These are phyloP conservation scores for Fukomys damarensis DNA, from an alignment of 2,113 vertebrate species.

Conservation along the genomic window DNA sequence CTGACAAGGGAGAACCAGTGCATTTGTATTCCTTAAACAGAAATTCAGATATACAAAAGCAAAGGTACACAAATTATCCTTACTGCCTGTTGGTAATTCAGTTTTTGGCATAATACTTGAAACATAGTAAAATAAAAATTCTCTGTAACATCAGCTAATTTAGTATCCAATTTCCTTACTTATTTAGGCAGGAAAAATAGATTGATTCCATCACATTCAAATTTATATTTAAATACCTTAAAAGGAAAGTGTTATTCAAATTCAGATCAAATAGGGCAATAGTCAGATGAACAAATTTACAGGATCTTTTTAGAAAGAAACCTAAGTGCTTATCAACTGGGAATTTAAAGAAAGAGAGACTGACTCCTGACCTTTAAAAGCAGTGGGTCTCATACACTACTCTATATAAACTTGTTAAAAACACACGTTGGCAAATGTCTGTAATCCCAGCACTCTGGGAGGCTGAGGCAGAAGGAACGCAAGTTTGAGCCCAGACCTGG, in stretches of 20 bases:
- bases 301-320: background rate
- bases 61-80: background rate
- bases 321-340: background rate
- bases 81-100: background rate
- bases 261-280: background rate
- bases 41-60: slow-evolving; percentile 41
- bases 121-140: slow-evolving; percentile 12
- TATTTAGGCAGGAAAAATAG: background rate
- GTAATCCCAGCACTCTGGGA: background rate
- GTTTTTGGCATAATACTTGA: background rate
- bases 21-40: background rate
- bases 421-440: background rate
- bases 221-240: slow-evolving; percentile 6
- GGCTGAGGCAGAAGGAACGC: background rate
- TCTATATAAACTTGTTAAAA: slow-evolving; percentile 32
- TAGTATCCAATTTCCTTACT: background rate
- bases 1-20: background rate
- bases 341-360: background rate
- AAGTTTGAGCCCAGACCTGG: background rate
- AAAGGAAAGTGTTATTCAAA: slow-evolving; percentile 16
- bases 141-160: slow-evolving; percentile 14
- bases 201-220: background rate
- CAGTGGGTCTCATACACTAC: background rate
- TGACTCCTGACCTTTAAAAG: background rate
- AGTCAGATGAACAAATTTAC: background rate